phyloP scores from a whole-genome alignment of 1,140 invertebrate genomes.

The Drosophila persimilis region DNA sequence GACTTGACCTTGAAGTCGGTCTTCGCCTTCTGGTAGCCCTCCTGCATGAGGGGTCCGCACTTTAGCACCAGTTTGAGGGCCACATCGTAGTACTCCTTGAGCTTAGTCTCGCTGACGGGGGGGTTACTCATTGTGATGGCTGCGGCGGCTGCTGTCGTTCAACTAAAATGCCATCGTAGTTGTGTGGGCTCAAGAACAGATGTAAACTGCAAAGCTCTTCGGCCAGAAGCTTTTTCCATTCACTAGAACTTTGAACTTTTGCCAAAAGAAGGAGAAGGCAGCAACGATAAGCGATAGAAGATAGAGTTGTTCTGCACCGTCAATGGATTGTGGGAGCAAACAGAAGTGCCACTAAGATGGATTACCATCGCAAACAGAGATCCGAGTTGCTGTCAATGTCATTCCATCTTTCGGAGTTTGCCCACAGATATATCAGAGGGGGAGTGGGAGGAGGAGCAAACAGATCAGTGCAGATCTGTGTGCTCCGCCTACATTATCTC shows the following conservation, averaged over 20 bases:
- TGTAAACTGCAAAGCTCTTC: slow-evolving; percentile 7
- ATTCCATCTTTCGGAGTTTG: no score
- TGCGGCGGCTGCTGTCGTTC: slow-evolving; percentile 26
- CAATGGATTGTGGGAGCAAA: not conserved
- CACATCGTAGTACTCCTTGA: slow-evolving; percentile 74
- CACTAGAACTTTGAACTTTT: slow-evolving; percentile 39
- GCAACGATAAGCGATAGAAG: slow-evolving; percentile 4
- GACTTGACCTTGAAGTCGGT: slow-evolving; percentile 85
- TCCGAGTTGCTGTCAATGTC: not conserved
- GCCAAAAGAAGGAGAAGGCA: not conserved
- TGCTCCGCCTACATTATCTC: no score
- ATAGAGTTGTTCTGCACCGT: slow-evolving; percentile 19
- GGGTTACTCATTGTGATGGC: slow-evolving; percentile 49
- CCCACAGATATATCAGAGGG: no score
- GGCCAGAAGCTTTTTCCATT: slow-evolving; percentile 31
- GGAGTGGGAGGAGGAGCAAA: no score
- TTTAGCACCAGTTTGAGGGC: slow-evolving; percentile 72
- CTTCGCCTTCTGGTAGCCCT: slow-evolving; percentile 85
- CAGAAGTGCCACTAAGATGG: not conserved
- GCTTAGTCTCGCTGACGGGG: slow-evolving; percentile 52
- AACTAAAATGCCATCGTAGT: slow-evolving; percentile 8
- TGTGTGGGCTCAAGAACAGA: slow-evolving; percentile 24
- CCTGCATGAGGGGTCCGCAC: slow-evolving; percentile 78
- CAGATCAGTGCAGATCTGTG: no score
- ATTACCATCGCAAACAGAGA: not conserved